Conservation (phyloP, 1,140 invertebrate genomes). For the Orius laevigatus region DNA sequence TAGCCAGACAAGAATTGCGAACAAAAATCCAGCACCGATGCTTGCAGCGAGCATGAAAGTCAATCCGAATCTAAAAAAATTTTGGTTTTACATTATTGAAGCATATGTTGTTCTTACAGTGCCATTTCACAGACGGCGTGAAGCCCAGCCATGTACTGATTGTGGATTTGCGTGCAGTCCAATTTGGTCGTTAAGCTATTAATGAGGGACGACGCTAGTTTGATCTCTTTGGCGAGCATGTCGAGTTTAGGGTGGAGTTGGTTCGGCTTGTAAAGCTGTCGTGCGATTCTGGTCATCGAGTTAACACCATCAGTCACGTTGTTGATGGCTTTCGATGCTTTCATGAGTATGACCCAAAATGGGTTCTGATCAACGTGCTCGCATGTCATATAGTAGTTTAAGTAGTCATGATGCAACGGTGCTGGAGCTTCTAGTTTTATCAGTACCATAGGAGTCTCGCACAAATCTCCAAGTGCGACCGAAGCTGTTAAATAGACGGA, state of each 20-base stretch:
- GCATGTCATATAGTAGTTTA: slow-evolving; percentile 70
- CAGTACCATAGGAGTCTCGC: slow-evolving; percentile 49
- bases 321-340: slow-evolving; percentile 53
- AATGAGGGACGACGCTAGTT: slow-evolving; percentile 28
- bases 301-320: slow-evolving; percentile 47
- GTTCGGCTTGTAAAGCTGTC: slow-evolving; percentile 42
- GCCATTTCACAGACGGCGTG: slow-evolving; percentile 64
- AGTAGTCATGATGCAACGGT: slow-evolving; percentile 35
- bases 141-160: slow-evolving; percentile 58
- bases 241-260: slow-evolving; percentile 48
- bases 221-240: slow-evolving; percentile 51
- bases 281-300: slow-evolving; percentile 39
- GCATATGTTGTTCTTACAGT: slow-evolving; percentile 33
- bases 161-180: slow-evolving; percentile 62
- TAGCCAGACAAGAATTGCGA: slow-evolving; percentile 81
- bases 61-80: slow-evolving; percentile 42
- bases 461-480: slow-evolving; percentile 59
- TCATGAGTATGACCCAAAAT: slow-evolving; percentile 33
- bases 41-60: slow-evolving; percentile 71
- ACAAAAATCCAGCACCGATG: slow-evolving; percentile 64
- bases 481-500: slow-evolving; percentile 64
- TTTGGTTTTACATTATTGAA: slow-evolving; percentile 1
- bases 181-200: slow-evolving; percentile 47
- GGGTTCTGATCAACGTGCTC: slow-evolving; percentile 59
- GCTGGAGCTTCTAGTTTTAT: slow-evolving; percentile 24